Percentiles rank a stretch among this genome's conserved stretches.
These are phyloP conservation scores for Hipparchia semele DNA, from an alignment of 2,888 invertebrate species.

Conservation along the genomic window DNA sequence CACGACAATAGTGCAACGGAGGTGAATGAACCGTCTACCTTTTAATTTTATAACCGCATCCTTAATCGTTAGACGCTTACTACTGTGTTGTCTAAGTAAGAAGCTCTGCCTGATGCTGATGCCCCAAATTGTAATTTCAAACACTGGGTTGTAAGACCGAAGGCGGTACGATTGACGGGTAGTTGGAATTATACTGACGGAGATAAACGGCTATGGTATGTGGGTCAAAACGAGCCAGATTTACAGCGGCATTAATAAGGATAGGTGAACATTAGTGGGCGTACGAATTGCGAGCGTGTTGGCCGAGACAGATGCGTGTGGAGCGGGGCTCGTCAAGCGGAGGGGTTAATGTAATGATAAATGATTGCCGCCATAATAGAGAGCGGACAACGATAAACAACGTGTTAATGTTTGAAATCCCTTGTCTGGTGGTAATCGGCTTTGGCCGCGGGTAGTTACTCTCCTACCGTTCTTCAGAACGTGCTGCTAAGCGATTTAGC, in stretches of 20 bases:
- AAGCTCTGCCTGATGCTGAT: no score
- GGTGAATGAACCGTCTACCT: no score
- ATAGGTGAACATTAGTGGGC: constrained; percentile 26
- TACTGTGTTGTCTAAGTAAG: no score
- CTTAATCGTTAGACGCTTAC: no score
- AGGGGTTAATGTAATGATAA: background rate
- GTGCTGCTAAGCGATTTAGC: no score
- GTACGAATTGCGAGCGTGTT: constrained; percentile 23
- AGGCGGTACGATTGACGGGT: background rate
- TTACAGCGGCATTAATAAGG: constrained; percentile 31
- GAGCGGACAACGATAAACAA: background rate
- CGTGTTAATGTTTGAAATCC: no score
- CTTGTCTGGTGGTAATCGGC: no score
- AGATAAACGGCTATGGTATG: constrained; percentile 4
- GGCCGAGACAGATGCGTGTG: constrained; percentile 22
- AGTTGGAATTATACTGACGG: background rate
- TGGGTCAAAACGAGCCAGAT: constrained; percentile 23
- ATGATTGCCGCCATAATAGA: background rate
- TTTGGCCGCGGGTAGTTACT: no score
- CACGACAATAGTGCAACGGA: no score
- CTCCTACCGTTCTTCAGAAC: no score
- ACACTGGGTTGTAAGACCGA: background rate
- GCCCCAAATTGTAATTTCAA: background rate
- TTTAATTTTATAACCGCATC: no score
- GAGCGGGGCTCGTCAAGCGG: background rate